Evolutionary conservation across 2,888 invertebrate species (phyloP), one percentile per base, ranked within the genome.

Genomic region (Drosophila neutralis): DNA sequence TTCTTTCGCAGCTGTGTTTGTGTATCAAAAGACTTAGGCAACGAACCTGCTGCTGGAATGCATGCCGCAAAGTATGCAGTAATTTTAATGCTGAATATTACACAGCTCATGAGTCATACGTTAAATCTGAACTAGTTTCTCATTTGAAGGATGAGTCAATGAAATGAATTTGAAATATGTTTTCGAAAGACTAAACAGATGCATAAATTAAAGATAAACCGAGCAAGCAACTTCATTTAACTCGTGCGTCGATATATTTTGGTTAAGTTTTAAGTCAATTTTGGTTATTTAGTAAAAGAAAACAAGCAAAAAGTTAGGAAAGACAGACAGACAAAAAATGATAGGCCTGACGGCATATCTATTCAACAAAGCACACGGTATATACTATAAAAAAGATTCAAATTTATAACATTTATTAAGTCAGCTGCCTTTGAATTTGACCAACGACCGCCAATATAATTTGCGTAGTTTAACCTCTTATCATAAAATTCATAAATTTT

Each of bases 1-100:
- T 38, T 15, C 2, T 40, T 61, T 2, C 33, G 11, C 33, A 33
- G 4, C 8, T 53, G 33, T 33, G 33, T 59, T 67, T 71, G 64
- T 24, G 8, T 52, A 57, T 74, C 60, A 36, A 80, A 81, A 75
- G 81, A 90, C 80, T 86, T 80, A 72, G 75, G 85, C 78, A 78
- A 87, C 87, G 64, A 84, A 84, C 84, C 64, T 27, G 36, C 11
- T 42, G 5, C 2, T 10, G 4, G 1, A 33, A 0, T 1, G 1
- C 15, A 2, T 6, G 63, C 72, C 66, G 18, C 21, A 76, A 69
- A 78, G 72, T 72, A 76, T 72, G 72, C 76, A n/a, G 2, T 0
- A 6, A 2, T 53, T 38, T 27, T 4, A 2, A 0, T 21, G 15
- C 24, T 2, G 15, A 18, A 0, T 18, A 27, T 36, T 7, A 2